phyloP scores from a whole-genome alignment of 2,113 vertebrate genomes.

The Ctenomys sociabilis region DNA sequence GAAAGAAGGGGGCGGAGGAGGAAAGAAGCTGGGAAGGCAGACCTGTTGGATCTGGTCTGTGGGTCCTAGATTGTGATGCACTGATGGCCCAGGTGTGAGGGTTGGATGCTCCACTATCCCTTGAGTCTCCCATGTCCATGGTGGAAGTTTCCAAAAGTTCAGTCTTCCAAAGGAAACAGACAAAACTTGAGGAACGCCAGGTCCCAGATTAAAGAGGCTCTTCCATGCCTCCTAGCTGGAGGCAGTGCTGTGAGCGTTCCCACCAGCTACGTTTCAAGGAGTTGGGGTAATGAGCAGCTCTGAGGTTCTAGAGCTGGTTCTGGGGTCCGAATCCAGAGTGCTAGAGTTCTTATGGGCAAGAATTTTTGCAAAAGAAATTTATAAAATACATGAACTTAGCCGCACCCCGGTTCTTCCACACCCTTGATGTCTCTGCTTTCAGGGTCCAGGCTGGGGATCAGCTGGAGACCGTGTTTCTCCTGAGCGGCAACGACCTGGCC shows the following conservation, averaged over 20 bases:
- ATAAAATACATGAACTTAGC: neutral
- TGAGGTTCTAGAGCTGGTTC: neutral
- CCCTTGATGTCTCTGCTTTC: constrained; percentile 30
- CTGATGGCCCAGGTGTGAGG: neutral
- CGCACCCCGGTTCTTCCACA: neutral
- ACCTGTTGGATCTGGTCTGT: neutral
- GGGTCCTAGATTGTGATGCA: neutral
- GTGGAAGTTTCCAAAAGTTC: neutral
- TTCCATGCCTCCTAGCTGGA: neutral
- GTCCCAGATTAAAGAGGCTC: neutral
- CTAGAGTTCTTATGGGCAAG: neutral
- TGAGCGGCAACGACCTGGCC: constrained; percentile 93
- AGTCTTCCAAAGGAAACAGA: neutral
- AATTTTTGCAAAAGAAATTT: neutral
- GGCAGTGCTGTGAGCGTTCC: neutral
- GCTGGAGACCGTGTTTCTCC: constrained; percentile 92
- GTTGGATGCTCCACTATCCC: neutral
- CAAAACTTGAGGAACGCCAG: neutral
- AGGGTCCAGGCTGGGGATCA: constrained; percentile 88
- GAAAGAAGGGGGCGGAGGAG: neutral
- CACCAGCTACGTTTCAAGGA: neutral
- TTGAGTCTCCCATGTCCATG: neutral
- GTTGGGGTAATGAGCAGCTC: neutral
- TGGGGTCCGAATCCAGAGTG: neutral
- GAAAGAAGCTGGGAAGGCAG: neutral